Evolutionary conservation across 2,888 invertebrate species (phyloP).

Genomic region (Chromoteleia sp.): DNA sequence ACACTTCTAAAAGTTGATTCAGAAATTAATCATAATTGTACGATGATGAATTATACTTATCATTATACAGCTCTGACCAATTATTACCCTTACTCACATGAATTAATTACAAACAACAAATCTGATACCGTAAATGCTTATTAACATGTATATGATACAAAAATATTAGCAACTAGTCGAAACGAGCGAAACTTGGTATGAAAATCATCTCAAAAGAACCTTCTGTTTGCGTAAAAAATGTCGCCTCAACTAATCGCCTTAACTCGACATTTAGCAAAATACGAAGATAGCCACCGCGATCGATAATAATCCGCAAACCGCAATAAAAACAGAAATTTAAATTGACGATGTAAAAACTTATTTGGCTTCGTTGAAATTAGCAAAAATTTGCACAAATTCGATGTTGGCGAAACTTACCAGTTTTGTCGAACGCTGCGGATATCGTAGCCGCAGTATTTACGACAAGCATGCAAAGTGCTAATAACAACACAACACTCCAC

Average conservation of each 20-base stretch:
- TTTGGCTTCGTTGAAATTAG: neutral
- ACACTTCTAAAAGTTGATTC: neutral
- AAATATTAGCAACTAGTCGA: too few species aligned
- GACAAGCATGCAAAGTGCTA: constrained; percentile 79
- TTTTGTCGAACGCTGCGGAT: constrained; percentile 62
- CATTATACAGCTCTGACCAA: neutral
- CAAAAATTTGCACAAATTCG: neutral
- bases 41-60: neutral
- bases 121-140: neutral
- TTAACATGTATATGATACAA: too few species aligned
- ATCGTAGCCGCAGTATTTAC: constrained; percentile 74
- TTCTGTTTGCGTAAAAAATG: too few species aligned
- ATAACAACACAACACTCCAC: constrained; percentile 80
- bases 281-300: too few species aligned
- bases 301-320: too few species aligned
- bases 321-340: too few species aligned
- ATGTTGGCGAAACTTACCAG: constrained; percentile 53
- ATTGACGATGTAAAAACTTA: neutral
- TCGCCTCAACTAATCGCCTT: too few species aligned
- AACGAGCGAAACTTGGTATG: too few species aligned
- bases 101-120: constrained; percentile 10
- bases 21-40: constrained; percentile 1
- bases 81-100: constrained; percentile 7
- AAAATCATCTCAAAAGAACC: too few species aligned
- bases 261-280: too few species aligned